Conservation (phyloP, 2,797 vertebrate genomes). For the Darevskia nairensis region DNA sequence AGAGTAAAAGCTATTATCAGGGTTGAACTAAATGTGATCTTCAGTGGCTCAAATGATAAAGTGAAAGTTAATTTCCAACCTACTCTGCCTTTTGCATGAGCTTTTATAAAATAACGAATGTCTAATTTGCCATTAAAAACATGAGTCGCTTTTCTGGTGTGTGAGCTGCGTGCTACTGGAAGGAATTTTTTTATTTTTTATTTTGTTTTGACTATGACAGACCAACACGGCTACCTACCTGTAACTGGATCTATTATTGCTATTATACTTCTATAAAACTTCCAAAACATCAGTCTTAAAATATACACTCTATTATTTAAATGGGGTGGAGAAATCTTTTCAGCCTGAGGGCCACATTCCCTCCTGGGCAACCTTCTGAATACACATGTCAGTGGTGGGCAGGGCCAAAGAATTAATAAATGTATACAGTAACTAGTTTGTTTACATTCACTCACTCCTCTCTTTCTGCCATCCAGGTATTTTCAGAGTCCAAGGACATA, state of each 20-base stretch:
- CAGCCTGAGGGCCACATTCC: too few relatives aligned
- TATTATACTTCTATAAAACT: neutral
- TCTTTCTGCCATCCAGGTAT: too few relatives aligned
- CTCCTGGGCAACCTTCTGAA: too few relatives aligned
- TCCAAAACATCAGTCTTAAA: neutral
- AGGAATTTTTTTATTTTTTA: too few relatives aligned
- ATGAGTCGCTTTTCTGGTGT: slow-evolving; percentile 9
- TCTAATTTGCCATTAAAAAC: slow-evolving; percentile 5
- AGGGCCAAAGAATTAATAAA: too few relatives aligned
- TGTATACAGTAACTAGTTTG: too few relatives aligned
- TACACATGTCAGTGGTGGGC: too few relatives aligned
- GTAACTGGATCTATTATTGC: neutral
- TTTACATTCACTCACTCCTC: too few relatives aligned
- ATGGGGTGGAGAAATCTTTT: neutral
- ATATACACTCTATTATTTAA: neutral
- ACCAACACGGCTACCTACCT: too few relatives aligned
- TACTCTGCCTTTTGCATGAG: slow-evolving; percentile 24
- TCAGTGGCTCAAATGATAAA: slow-evolving; percentile 69
- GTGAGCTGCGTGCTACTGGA: neutral
- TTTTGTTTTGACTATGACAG: too few relatives aligned
- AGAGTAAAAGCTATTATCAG: slow-evolving; percentile 70
- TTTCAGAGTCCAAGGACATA: too few relatives aligned
- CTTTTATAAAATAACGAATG: slow-evolving; percentile 34
- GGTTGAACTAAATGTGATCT: slow-evolving; percentile 64
- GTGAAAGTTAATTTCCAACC: slow-evolving; percentile 61